Evolutionary conservation across 1,140 invertebrate genomes (phyloP).

Genomic region (Drosophila virilis): DNA sequence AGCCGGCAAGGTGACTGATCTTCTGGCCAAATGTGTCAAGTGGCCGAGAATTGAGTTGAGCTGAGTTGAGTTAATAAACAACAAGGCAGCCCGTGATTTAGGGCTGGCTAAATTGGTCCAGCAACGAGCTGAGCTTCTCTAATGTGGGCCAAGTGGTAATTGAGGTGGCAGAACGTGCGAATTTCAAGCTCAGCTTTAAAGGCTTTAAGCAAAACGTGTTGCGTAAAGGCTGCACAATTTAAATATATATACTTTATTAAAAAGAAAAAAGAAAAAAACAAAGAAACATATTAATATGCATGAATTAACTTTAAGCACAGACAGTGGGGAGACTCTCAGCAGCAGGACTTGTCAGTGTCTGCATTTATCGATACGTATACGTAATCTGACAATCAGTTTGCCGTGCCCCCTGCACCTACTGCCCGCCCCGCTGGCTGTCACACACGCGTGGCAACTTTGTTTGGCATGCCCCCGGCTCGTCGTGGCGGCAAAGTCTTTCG

Average conservation of each 20-base stretch:
- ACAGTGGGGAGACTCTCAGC: background rate
- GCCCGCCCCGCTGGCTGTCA: conserved; percentile 29
- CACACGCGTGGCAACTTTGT: conserved; percentile 56
- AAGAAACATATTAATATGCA: too few relatives aligned
- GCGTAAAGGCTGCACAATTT: too few relatives aligned
- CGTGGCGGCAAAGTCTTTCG: background rate
- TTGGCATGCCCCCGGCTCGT: conserved; percentile 18
- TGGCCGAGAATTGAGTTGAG: conserved; percentile 36
- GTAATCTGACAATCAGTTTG: conserved; percentile 73
- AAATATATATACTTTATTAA: too few relatives aligned
- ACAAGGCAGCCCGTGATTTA: conserved; percentile 19
- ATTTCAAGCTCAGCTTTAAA: background rate
- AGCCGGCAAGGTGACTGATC: conserved; percentile 71
- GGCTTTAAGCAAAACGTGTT: too few relatives aligned
- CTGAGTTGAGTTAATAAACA: conserved; percentile 61
- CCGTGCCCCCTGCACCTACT: background rate
- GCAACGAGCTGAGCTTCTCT: background rate
- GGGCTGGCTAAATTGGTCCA: conserved; percentile 9
- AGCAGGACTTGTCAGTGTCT: background rate
- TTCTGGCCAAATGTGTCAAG: conserved; percentile 74
- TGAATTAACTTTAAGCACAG: too few relatives aligned
- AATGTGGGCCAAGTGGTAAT: conserved; percentile 19
- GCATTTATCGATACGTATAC: conserved; percentile 60
- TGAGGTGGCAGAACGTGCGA: conserved; percentile 6
- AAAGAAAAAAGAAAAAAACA: too few relatives aligned